Base-by-base conservation (phyloP, 1,140 invertebrate species). In the Zaprionus capensis region DNA sequence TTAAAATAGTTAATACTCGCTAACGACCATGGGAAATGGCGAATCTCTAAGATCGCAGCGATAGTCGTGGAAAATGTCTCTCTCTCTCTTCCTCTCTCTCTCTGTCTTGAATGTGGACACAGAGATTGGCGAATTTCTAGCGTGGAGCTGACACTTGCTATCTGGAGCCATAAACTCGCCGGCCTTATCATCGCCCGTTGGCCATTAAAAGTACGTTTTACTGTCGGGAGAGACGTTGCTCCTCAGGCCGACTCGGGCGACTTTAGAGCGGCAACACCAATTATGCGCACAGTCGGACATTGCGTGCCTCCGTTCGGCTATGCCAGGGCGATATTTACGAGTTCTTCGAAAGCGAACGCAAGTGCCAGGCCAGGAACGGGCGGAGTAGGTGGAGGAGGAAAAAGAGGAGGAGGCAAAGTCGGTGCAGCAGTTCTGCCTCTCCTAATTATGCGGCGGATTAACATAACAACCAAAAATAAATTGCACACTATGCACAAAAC, bases 121-220 rank as follows among this genome's bases (percentile, higher is more conserved):
- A 15, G 58, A 53, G 62, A 53, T 66, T 28, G 53, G 22, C 20
- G 11, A 51, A 14, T 51, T 51, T 24, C 20, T 20, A 22, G 46
- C 46, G 84, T 88, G 84, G 76, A 72, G 44, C 72, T 88, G 84
- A 88, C 84, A 84, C 85, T 88, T 88, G 84, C 76, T 88, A 88
- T 88, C 78, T 88, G 66, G 66, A 90, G 81, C 85, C 81, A 88
- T 88, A 88, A 88, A 88, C 81, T 88, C 65, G 71, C 14, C 20
- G 71, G 81, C 38, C 85, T 90, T 90, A 90, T 90, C 79, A 80
- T 80, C 64, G 71, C 62, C 55, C 55, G 73, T 15, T 26, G 57
- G 79, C 67, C 72, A 80, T 90, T 90, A 90, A 90, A 90, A 77
- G 73, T 71, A 65, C 76, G 79, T 90, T 90, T 90, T 90, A 90